phyloP scores from a whole-genome alignment of 2,888 invertebrate species.

The Spodoptera littoralis region DNA sequence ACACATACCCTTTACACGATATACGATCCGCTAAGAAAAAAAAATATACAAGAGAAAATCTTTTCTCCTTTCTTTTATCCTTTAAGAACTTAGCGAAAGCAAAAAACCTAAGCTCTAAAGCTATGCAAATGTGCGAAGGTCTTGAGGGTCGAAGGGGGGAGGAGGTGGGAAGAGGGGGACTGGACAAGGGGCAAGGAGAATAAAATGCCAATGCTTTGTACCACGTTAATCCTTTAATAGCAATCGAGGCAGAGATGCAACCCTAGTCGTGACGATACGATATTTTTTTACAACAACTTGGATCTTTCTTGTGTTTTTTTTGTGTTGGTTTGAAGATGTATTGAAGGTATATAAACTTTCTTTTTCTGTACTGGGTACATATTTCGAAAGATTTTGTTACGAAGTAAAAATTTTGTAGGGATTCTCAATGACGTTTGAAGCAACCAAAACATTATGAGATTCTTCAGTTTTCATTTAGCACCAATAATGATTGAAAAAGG shows the following conservation, averaged over 20 bases:
- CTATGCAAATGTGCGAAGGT: constrained; percentile 88
- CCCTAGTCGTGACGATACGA: constrained; percentile 48
- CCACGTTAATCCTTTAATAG: constrained; percentile 86
- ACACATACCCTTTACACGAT: constrained; percentile 12
- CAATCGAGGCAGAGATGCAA: constrained; percentile 73
- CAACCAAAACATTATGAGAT: too few species aligned
- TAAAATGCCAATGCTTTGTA: constrained; percentile 86
- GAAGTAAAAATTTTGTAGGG: too few species aligned
- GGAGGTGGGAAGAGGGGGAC: constrained; percentile 51
- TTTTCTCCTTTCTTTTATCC: constrained; percentile 76
- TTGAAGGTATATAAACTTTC: too few species aligned
- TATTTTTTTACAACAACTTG: constrained; percentile 16
- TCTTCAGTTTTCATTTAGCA: too few species aligned
- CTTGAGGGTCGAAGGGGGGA: constrained; percentile 74
- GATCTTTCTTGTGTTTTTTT: constrained; percentile 18
- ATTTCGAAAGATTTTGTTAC: too few species aligned
- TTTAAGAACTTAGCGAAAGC: constrained; percentile 79
- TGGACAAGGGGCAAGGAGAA: constrained; percentile 83
- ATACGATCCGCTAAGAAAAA: constrained; percentile 48
- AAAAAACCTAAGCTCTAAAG: constrained; percentile 85
- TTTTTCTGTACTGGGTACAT: too few species aligned
- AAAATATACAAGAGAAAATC: constrained; percentile 59
- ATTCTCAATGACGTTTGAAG: too few species aligned
- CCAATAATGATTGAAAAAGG: too few species aligned
- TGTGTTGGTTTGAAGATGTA: not conserved